Evolutionary conservation across 23 tunicate species (phyloP).

Genomic region (Ciona savignyi): DNA sequence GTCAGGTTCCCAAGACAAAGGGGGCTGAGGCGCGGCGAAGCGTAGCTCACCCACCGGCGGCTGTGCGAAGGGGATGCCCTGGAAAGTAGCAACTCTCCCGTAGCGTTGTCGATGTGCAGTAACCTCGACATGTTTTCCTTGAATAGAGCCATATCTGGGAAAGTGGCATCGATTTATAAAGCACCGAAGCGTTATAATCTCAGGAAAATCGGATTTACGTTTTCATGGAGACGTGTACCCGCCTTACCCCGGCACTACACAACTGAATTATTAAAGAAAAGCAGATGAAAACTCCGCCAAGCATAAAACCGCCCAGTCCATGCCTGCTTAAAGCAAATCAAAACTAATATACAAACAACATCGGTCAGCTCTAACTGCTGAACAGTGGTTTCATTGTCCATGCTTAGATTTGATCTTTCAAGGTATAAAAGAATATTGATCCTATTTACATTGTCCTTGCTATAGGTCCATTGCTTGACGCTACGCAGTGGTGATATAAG

Average conservation of each 20-base stretch:
- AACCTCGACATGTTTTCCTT: slow-evolving; percentile 12
- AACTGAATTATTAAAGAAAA: not conserved
- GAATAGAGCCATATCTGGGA: slow-evolving; percentile 26
- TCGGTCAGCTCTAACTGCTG: too few species aligned
- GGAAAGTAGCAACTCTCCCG: slow-evolving; percentile 12
- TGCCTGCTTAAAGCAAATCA: too few species aligned
- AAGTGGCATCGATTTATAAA: too few species aligned
- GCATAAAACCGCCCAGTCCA: too few species aligned
- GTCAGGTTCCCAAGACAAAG: slow-evolving; percentile 41
- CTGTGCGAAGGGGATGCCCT: slow-evolving; percentile 52
- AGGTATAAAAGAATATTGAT: too few species aligned
- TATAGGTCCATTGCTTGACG: too few species aligned
- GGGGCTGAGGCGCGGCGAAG: slow-evolving; percentile 39
- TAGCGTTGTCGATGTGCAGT: not conserved
- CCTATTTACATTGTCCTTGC: too few species aligned
- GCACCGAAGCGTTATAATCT: not conserved
- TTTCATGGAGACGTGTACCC: not conserved
- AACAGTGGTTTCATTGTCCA: too few species aligned
- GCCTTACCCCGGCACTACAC: not conserved
- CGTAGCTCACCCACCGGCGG: slow-evolving; percentile 41
- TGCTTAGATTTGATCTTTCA: too few species aligned
- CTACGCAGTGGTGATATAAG: too few species aligned
- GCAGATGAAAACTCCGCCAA: not conserved
- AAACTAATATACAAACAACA: too few species aligned
- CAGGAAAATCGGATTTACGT: not conserved